Evolutionary conservation across 2,888 invertebrate species (phyloP).

Genomic region (Mechanitis messenoides): DNA sequence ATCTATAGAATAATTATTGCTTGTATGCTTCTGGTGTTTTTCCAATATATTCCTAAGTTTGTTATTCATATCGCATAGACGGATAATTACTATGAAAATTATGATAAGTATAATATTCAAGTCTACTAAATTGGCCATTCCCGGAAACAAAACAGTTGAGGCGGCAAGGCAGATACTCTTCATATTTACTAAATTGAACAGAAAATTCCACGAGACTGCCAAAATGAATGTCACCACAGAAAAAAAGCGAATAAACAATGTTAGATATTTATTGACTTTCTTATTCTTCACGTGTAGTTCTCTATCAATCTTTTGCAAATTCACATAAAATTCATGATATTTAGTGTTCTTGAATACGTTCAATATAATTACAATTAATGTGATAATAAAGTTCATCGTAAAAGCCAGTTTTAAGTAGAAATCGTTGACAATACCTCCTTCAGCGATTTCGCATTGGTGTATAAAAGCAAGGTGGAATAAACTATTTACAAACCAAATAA

Average conservation of each 20-base stretch:
- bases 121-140: neutral
- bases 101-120: constrained; percentile 9
- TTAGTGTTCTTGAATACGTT: constrained; percentile 31
- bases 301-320: constrained; percentile 53
- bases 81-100: constrained; percentile 8
- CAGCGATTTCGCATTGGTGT: constrained; percentile 32
- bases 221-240: constrained; percentile 15
- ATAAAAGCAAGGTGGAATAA: constrained; percentile 31
- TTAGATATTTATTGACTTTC: constrained; percentile 36
- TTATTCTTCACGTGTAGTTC: constrained; percentile 37
- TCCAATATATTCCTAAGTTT: constrained; percentile 10
- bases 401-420: constrained; percentile 39
- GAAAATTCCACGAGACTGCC: constrained; percentile 28
- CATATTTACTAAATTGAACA: constrained; percentile 35
- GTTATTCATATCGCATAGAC: constrained; percentile 4
- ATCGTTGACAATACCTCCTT: constrained; percentile 33
- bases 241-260: constrained; percentile 18
- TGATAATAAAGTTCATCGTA: neutral
- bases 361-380: constrained; percentile 32
- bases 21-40: constrained; percentile 29
- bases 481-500: constrained; percentile 38
- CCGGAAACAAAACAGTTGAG: neutral
- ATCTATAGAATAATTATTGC: neutral
- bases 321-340: constrained; percentile 47
- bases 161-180: constrained; percentile 35